These are phyloP conservation scores for Mohoua ochrocephala DNA, from an alignment of 2,113 vertebrate species.

Conservation along the genomic window DNA sequence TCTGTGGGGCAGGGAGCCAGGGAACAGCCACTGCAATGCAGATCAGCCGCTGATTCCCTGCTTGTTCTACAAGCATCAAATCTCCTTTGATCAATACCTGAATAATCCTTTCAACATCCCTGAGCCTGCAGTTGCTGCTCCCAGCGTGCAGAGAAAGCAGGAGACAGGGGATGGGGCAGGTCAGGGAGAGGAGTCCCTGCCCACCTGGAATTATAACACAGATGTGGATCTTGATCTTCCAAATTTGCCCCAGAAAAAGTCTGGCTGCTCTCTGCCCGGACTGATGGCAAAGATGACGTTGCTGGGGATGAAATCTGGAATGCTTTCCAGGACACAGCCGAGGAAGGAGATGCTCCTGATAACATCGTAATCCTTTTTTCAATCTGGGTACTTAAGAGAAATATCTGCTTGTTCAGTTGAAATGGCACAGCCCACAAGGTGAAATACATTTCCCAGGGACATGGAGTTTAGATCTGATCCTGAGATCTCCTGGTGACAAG, in stretches of 20 bases:
- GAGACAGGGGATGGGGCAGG: not conserved
- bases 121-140: not conserved
- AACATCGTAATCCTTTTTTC: not conserved
- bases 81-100: not conserved
- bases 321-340: not conserved
- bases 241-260: not conserved
- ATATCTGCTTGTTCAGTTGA: not conserved
- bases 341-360: not conserved
- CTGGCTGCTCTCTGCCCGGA: not conserved
- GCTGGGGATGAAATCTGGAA: not conserved
- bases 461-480: not conserved
- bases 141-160: not conserved
- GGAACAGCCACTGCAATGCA: not conserved
- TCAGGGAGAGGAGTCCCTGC: not conserved
- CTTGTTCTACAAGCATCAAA: not conserved
- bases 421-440: not conserved
- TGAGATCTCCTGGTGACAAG: not conserved
- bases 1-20: not conserved
- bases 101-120: not conserved
- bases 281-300: not conserved
- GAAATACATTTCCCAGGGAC: not conserved
- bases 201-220: rapidly evolving
- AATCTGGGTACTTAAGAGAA: not conserved
- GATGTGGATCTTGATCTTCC: rapidly evolving
- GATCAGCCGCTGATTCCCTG: not conserved